phyloP scores from a whole-genome alignment of 2,888 invertebrate genomes.

The Pterostichus niger region DNA sequence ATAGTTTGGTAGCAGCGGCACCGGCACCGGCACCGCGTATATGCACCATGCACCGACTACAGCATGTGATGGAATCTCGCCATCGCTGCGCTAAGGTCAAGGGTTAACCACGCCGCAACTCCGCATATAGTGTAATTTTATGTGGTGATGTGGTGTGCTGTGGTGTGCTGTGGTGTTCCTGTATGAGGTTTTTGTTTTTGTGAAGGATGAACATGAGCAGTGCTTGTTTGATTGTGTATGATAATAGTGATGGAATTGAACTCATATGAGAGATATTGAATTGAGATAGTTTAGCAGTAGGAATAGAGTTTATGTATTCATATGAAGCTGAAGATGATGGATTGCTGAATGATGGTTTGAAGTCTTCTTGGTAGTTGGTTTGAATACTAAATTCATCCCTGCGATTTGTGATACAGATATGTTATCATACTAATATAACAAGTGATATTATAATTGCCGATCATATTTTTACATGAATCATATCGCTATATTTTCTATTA shows the following conservation, averaged over 20 bases:
- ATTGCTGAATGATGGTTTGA: too few species aligned
- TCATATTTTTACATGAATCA: too few species aligned
- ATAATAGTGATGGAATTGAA: conserved; percentile 8
- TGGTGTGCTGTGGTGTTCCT: conserved; percentile 7
- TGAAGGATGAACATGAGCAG: background rate
- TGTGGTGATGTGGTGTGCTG: background rate
- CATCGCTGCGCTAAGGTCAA: background rate
- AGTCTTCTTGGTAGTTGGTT: background rate
- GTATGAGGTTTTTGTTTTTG: conserved; percentile 17
- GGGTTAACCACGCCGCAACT: conserved; percentile 43
- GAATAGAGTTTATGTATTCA: too few species aligned
- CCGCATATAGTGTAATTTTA: conserved; percentile 5
- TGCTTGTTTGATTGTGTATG: background rate
- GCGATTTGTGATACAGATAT: too few species aligned
- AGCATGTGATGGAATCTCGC: conserved; percentile 48
- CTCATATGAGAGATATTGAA: too few species aligned
- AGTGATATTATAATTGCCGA: too few species aligned
- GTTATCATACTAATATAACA: too few species aligned
- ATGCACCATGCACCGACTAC: background rate
- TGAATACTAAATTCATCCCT: too few species aligned
- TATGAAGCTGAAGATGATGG: too few species aligned
- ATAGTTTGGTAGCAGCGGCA: conserved; percentile 50
- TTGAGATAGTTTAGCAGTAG: too few species aligned
- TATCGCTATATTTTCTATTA: too few species aligned
- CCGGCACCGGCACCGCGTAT: conserved; percentile 4